Conservation (phyloP, 1,140 invertebrate genomes). For the Metaphire vulgaris region DNA sequence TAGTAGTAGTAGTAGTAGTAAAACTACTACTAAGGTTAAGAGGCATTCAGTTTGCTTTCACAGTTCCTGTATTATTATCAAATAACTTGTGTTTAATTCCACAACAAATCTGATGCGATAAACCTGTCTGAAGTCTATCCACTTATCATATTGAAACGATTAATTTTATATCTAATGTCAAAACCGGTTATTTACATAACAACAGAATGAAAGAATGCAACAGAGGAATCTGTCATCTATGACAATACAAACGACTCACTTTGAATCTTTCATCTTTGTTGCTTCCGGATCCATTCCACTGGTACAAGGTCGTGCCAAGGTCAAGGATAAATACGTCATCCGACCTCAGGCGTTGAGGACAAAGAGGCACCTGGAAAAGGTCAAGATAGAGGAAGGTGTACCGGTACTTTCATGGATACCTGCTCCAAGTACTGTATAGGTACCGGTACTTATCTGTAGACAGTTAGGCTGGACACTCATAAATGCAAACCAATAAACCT, state of each 20-base stretch:
- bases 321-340: slow-evolving; percentile 26
- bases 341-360: not conserved
- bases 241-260: too few relatives aligned
- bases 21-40: not conserved
- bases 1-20: too few relatives aligned
- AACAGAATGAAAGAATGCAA: too few relatives aligned
- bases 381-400: not conserved
- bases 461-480: too few relatives aligned
- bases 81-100: not conserved
- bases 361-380: slow-evolving; percentile 1
- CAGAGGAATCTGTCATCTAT: too few relatives aligned
- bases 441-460: too few relatives aligned
- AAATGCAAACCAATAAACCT: too few relatives aligned
- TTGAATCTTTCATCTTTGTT: slow-evolving; percentile 37
- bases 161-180: not conserved
- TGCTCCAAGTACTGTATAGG: too few relatives aligned
- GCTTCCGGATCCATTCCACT: slow-evolving; percentile 54
- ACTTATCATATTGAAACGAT: not conserved
- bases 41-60: not conserved
- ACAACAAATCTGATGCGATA: not conserved
- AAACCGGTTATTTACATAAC: not conserved
- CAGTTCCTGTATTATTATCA: not conserved
- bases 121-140: not conserved
- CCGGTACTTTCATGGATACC: too few relatives aligned
- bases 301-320: not conserved